Conservation (phyloP, 2,888 invertebrate species). For the Thecophora atra region DNA sequence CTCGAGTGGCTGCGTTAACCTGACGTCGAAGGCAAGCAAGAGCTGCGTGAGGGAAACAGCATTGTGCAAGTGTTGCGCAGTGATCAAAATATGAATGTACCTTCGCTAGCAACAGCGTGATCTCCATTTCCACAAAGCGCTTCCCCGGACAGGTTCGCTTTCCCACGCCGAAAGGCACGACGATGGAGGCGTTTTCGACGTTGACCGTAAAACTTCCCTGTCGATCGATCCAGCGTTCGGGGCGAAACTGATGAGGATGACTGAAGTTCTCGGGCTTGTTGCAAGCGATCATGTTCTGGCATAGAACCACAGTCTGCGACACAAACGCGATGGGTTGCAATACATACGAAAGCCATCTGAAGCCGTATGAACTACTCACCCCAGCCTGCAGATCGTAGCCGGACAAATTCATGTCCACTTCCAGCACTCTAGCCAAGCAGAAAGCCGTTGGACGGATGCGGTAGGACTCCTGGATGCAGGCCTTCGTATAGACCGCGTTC, state of each 20-base stretch:
- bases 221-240: slow-evolving; percentile 79
- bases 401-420: slow-evolving; percentile 75
- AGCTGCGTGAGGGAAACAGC: slow-evolving; percentile 67
- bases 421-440: slow-evolving; percentile 79
- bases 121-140: slow-evolving; percentile 81
- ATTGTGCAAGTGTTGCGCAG: neutral
- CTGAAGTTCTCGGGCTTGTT: slow-evolving; percentile 79
- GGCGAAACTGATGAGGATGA: slow-evolving; percentile 75
- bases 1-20: slow-evolving; percentile 74
- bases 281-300: slow-evolving; percentile 86
- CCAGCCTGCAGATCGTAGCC: slow-evolving; percentile 78
- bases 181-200: slow-evolving; percentile 70
- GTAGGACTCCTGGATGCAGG: slow-evolving; percentile 82
- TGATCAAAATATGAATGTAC: slow-evolving; percentile 61
- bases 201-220: slow-evolving; percentile 62
- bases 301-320: slow-evolving; percentile 76
- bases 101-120: slow-evolving; percentile 79
- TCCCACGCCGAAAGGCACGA: slow-evolving; percentile 83
- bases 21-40: slow-evolving; percentile 76
- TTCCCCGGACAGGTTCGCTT: slow-evolving; percentile 86
- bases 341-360: neutral
- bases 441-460: slow-evolving; percentile 76
- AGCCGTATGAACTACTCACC: slow-evolving; percentile 67
- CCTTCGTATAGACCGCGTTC: slow-evolving; percentile 78
- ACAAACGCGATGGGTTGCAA: neutral